phyloP scores from a whole-genome alignment of 2,113 vertebrate genomes.

The Pyxicephalus adspersus region DNA sequence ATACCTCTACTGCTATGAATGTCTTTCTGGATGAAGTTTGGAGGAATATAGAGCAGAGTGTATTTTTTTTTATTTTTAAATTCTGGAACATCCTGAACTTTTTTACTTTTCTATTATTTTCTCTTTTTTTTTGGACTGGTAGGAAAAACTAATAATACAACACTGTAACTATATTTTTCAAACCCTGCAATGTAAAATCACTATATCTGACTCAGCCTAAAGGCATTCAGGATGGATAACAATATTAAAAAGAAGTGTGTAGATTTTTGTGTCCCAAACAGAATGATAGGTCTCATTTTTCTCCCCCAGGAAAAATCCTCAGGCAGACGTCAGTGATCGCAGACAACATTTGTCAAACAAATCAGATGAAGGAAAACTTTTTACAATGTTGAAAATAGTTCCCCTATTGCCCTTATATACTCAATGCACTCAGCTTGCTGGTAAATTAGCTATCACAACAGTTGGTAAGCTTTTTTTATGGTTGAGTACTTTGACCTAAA shows the following conservation, averaged over 20 bases:
- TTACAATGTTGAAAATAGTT: background rate
- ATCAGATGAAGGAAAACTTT: background rate
- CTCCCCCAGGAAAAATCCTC: background rate
- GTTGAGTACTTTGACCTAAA: no score
- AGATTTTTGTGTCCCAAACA: constrained; percentile 28
- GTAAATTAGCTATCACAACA: no score
- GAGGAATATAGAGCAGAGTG: no score
- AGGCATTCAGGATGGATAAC: background rate
- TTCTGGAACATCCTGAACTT: no score
- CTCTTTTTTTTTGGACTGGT: background rate
- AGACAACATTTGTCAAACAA: constrained; percentile 13
- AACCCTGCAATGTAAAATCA: background rate
- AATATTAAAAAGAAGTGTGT: constrained; percentile 24
- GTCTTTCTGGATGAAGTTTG: no score
- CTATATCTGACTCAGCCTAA: background rate
- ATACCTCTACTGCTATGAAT: no score
- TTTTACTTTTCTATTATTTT: no score
- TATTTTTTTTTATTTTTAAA: no score
- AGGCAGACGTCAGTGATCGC: background rate
- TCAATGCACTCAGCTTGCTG: no score
- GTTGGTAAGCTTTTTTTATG: no score
- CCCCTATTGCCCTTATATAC: background rate
- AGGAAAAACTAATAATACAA: no score
- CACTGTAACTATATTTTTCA: constrained; percentile 2
- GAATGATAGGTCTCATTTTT: constrained; percentile 30